These are phyloP conservation scores for Nasonia longicornis DNA, from an alignment of 1,140 invertebrate genomes.

Conservation along the genomic window DNA sequence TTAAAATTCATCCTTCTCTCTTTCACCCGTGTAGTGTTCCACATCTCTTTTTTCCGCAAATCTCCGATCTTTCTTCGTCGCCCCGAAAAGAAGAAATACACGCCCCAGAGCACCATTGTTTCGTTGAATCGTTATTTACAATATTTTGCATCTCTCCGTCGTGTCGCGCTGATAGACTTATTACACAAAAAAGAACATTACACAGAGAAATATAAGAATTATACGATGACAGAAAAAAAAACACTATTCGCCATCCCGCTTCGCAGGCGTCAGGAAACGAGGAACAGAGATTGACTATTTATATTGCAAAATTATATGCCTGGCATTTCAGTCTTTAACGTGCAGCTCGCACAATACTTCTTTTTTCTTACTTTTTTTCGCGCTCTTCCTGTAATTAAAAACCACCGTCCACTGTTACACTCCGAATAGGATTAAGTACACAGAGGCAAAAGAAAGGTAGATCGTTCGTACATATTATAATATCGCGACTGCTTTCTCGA, in stretches of 20 bases:
- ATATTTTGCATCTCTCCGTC: slow-evolving; percentile 21
- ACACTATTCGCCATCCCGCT: slow-evolving; percentile 53
- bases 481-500: no score
- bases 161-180: slow-evolving; percentile 31
- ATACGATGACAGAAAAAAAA: slow-evolving; percentile 27
- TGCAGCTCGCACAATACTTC: slow-evolving; percentile 29
- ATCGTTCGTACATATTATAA: neutral
- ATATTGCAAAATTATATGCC: slow-evolving; percentile 66
- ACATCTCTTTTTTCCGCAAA: neutral
- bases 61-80: neutral
- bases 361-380: slow-evolving; percentile 25
- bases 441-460: neutral
- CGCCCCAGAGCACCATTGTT: slow-evolving; percentile 45
- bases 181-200: slow-evolving; percentile 41
- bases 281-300: slow-evolving; percentile 69
- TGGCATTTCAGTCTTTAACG: slow-evolving; percentile 59
- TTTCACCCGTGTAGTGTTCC: neutral
- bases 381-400: neutral
- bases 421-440: neutral
- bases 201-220: slow-evolving; percentile 35
- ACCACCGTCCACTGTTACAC: neutral
- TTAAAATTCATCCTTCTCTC: slow-evolving; percentile 22
- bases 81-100: slow-evolving; percentile 13
- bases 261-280: slow-evolving; percentile 62
- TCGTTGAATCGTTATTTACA: slow-evolving; percentile 41